A percentile compares a stretch with the other conserved stretches of the same genome.
Evolutionary conservation across 1,140 invertebrate species (phyloP).

Genomic region (Babylonia areolata): DNA sequence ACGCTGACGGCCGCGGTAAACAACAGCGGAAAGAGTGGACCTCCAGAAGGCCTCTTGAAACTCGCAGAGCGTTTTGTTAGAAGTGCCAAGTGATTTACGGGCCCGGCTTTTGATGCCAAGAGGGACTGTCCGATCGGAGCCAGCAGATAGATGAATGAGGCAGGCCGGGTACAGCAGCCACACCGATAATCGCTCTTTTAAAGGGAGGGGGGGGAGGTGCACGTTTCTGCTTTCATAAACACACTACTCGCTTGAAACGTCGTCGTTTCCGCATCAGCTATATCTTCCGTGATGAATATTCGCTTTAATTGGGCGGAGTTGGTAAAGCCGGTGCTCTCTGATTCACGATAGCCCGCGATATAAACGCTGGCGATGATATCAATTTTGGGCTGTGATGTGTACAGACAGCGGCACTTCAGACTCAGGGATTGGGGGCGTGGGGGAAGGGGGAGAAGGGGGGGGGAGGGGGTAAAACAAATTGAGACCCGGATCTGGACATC

Average conservation of each 20-base stretch:
- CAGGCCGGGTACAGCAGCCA: background rate
- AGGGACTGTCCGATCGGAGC: background rate
- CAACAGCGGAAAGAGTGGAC: background rate
- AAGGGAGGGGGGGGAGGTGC: background rate
- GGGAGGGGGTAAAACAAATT: no score
- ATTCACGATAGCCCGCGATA: background rate
- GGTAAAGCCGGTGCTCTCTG: background rate
- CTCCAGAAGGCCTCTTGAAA: background rate
- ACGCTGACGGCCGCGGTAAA: background rate
- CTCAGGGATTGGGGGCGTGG: no score
- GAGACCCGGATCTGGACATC: no score
- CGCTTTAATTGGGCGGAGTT: background rate
- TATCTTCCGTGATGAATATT: constrained; percentile 7
- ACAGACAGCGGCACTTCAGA: no score
- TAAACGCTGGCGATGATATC: background rate
- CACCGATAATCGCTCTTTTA: background rate
- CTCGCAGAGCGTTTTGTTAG: background rate
- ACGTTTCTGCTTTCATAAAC: background rate
- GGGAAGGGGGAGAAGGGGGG: no score
- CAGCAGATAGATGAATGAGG: background rate
- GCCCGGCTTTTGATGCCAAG: constrained; percentile 9
- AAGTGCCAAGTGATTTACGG: constrained; percentile 6
- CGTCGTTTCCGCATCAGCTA: background rate
- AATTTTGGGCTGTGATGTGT: no score
- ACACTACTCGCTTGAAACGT: background rate